A percentile compares a stretch with the other conserved stretches of the same genome.
These are phyloP conservation scores for Sphaerophoria rueppellii DNA, from an alignment of 2,888 invertebrate genomes.

Conservation along the genomic window DNA sequence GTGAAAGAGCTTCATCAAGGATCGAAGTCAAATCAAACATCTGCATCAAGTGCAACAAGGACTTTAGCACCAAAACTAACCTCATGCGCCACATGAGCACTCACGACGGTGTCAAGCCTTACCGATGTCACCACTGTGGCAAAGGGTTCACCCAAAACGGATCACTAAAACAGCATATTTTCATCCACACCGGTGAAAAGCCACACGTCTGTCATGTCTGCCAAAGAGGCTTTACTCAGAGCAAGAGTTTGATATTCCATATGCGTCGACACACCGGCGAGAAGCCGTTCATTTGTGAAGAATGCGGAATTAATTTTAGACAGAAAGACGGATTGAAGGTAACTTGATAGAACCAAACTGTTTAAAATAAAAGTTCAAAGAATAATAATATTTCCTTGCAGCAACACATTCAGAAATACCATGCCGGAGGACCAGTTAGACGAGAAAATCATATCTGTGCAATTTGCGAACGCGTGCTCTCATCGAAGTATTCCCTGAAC, in stretches of 20 bases:
- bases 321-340: slow-evolving; percentile 80
- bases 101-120: slow-evolving; percentile 78
- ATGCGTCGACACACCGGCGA: slow-evolving; percentile 79
- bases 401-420: slow-evolving; percentile 77
- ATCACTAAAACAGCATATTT: slow-evolving; percentile 79
- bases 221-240: slow-evolving; percentile 78
- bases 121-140: slow-evolving; percentile 77
- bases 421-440: slow-evolving; percentile 69
- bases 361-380: neutral
- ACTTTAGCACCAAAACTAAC: slow-evolving; percentile 79
- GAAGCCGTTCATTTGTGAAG: slow-evolving; percentile 79
- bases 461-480: slow-evolving; percentile 76
- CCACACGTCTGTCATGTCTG: slow-evolving; percentile 78
- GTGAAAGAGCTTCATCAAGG: slow-evolving; percentile 39
- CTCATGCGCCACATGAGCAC: slow-evolving; percentile 78
- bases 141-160: slow-evolving; percentile 79
- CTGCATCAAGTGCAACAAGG: slow-evolving; percentile 78
- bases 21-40: slow-evolving; percentile 72
- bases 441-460: slow-evolving; percentile 75
- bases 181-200: slow-evolving; percentile 78
- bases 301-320: slow-evolving; percentile 77
- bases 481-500: slow-evolving; percentile 75
- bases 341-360: neutral
- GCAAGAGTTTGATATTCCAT: slow-evolving; percentile 79
- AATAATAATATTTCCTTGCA: slow-evolving; percentile 50